Conservation (phyloP, 2,888 invertebrate genomes). For the Caenorhabditis macrosperma region DNA sequence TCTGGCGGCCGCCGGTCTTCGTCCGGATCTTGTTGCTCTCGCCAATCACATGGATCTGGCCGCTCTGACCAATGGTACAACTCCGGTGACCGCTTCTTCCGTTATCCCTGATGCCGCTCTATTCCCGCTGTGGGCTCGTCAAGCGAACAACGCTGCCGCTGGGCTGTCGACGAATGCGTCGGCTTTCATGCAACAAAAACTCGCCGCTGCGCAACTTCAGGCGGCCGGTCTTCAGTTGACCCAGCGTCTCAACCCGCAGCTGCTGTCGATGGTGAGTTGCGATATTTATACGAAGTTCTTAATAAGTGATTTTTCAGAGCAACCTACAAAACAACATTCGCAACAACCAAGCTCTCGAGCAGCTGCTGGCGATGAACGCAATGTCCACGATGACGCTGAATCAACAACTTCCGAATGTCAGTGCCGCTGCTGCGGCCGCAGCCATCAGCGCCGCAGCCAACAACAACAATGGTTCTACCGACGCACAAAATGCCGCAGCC, state of each 20-base stretch:
- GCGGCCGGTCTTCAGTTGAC: conserved; percentile 21
- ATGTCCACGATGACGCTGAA: conserved; percentile 30
- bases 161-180: conserved; percentile 35
- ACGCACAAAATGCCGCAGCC: neutral
- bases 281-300: too few relatives aligned
- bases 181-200: conserved; percentile 36
- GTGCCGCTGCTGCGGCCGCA: conserved; percentile 36
- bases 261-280: conserved; percentile 42
- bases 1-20: conserved; percentile 29
- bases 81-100: neutral
- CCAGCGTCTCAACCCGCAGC: conserved; percentile 11
- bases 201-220: conserved; percentile 30
- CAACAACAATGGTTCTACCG: neutral
- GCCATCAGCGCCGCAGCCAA: neutral
- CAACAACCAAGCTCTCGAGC: conserved; percentile 20
- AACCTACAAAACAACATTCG: conserved; percentile 14
- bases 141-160: conserved; percentile 1
- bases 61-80: conserved; percentile 24
- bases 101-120: conserved; percentile 8
- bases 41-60: conserved; percentile 39
- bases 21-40: conserved; percentile 47
- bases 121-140: conserved; percentile 26
- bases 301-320: too few relatives aligned
- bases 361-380: conserved; percentile 41
- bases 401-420: conserved; percentile 10